phyloP scores from a whole-genome alignment of 2,113 vertebrate genomes.

The Heliornis fulica region DNA sequence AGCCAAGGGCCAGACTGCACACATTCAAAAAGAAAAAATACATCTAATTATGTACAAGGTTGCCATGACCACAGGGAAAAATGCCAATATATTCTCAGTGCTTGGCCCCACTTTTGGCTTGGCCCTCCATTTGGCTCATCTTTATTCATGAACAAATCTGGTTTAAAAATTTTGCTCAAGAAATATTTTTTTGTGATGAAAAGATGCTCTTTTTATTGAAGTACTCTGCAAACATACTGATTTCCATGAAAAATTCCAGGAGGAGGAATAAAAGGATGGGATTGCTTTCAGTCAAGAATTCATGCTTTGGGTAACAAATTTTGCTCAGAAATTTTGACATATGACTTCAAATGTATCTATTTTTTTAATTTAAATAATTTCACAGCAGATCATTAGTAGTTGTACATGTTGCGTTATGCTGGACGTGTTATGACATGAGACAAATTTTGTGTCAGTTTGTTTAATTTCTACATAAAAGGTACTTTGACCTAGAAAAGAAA shows the following conservation, averaged over 20 bases:
- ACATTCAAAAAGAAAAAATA: background rate
- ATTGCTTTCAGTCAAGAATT: background rate
- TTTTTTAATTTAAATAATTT: background rate
- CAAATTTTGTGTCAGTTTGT: background rate
- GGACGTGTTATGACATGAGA: background rate
- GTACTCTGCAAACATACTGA: background rate
- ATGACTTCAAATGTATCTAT: background rate
- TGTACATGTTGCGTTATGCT: background rate
- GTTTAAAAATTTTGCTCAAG: background rate
- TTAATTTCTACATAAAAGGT: background rate
- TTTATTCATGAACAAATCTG: conserved; percentile 42
- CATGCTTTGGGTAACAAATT: background rate
- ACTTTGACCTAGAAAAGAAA: background rate
- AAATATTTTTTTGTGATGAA: conserved; percentile 16
- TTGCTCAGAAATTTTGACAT: background rate
- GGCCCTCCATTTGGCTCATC: conserved; percentile 40
- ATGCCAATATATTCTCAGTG: background rate
- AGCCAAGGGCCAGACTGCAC: conserved; percentile 27
- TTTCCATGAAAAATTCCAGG: background rate
- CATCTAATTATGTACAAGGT: conserved; percentile 3
- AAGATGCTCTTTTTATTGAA: conserved; percentile 34
- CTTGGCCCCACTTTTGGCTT: conserved; percentile 30
- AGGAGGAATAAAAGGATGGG: background rate
- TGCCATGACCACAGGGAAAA: background rate
- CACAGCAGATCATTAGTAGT: background rate